Base-by-base conservation (phyloP, 1,140 invertebrate genomes). In the Drosophila ercepeae region DNA sequence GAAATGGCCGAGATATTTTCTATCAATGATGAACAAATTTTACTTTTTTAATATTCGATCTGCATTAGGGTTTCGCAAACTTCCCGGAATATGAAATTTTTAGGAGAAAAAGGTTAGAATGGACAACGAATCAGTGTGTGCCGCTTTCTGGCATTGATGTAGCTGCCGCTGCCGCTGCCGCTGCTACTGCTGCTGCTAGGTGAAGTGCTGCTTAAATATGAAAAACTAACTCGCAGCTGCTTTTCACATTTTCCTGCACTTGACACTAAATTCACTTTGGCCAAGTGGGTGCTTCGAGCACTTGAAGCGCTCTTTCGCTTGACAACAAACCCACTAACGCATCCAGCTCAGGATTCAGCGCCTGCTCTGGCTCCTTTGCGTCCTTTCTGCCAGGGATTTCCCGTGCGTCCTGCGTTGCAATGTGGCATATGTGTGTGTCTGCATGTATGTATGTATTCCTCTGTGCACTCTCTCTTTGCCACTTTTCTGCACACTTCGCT, bases 241-340 rank as follows among this genome's bases (percentile, higher is more conserved):
- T 82, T 75, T 88, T 88, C 82, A 78, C 78, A 88, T 88, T 88
- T 78, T 82, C 60, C 82, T 88, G 82, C 78, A 89, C 82, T 88
- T 88, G 82, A 88, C 82, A 88, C 82, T 88, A 88, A 88, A 88
- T 88, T 88, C 82, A 88, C 82, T 88, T 88, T 82, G 82, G 78
- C 82, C 78, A 89, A 88, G 82, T 88, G 77, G 82, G 83, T 88
- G 82, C 82, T 82, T 75, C 63, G 73, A 69, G 73, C 57, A 82
- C 77, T 88, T 82, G 55, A 88, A 71, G 82, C 74, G 74, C 77
- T 88, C 82, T 88, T 88, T 81, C 77, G 69, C 82, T 88, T 64
- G 72, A 57, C 58, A 64, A 60, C 71, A 69, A 72, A 53, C 25
- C 75, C 46, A 67, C 58, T 32, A 55, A 52, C 57, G 36, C 36